phyloP scores from a whole-genome alignment of 37 sponge, comb jelly and placozoan genomes.

The Chondrosia reniformis region DNA sequence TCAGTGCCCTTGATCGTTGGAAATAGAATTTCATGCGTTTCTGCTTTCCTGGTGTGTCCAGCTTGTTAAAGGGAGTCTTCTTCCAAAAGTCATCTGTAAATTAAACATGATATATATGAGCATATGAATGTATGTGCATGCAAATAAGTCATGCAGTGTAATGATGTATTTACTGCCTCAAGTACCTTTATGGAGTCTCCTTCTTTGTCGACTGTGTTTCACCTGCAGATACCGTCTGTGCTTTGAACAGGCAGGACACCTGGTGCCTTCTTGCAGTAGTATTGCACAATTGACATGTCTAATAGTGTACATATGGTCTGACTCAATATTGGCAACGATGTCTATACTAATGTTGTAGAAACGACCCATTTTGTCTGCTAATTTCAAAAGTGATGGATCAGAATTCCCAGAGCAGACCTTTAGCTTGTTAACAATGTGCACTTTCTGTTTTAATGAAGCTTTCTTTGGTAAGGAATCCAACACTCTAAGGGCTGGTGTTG shows the following conservation, averaged over 20 bases:
- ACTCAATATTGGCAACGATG: neutral
- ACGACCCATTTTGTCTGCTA: neutral
- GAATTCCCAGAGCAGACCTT: neutral
- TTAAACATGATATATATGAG: neutral
- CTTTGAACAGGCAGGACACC: neutral
- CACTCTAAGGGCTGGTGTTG: neutral
- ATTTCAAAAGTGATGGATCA: neutral
- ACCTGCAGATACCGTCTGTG: neutral
- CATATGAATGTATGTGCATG: too few species aligned
- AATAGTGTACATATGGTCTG: neutral
- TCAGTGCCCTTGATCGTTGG: neutral
- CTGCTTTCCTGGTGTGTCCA: neutral
- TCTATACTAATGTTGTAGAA: neutral
- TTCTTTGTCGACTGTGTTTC: neutral
- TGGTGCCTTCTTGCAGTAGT: neutral
- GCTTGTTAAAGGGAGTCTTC: neutral
- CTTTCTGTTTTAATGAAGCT: neutral
- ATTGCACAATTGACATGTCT: neutral
- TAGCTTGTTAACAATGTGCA: neutral
- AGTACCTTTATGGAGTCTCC: neutral
- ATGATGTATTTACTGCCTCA: neutral
- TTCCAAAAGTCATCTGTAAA: neutral
- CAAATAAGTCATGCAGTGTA: too few species aligned
- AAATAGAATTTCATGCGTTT: neutral
- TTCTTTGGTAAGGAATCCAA: neutral